Evolutionary conservation across 2,888 invertebrate species (phyloP).

Genomic region (Limulus polyphemus): DNA sequence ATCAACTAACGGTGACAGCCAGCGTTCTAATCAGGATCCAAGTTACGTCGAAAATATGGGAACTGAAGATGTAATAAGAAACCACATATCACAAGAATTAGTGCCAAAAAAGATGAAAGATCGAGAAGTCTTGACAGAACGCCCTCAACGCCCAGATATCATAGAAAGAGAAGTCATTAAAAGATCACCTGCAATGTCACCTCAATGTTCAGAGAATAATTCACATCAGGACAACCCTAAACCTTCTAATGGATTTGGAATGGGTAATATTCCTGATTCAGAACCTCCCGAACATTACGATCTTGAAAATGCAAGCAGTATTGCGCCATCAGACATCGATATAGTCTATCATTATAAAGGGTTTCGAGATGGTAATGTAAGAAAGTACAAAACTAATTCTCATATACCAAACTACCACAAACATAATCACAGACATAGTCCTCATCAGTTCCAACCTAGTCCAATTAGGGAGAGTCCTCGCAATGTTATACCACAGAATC

Average conservation of each 20-base stretch:
- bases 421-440: constrained; percentile 63
- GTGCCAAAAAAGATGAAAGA: constrained; percentile 67
- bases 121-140: constrained; percentile 49
- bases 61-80: constrained; percentile 41
- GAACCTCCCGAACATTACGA: constrained; percentile 87
- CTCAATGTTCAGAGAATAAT: constrained; percentile 37
- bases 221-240: constrained; percentile 8
- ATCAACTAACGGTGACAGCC: constrained; percentile 14
- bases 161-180: constrained; percentile 79
- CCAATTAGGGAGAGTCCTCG: constrained; percentile 42
- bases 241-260: constrained; percentile 34
- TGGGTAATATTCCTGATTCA: constrained; percentile 38
- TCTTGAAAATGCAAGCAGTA: constrained; percentile 90
- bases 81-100: constrained; percentile 70
- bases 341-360: constrained; percentile 91
- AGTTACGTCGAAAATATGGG: constrained; percentile 19
- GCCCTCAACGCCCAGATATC: constrained; percentile 81
- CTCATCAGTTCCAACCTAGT: constrained; percentile 45
- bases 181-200: constrained; percentile 54
- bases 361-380: constrained; percentile 65
- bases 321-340: constrained; percentile 93
- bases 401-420: constrained; percentile 37
- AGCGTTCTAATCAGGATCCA: constrained; percentile 16
- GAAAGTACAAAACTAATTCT: constrained; percentile 77
- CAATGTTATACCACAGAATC: constrained; percentile 31